These are phyloP conservation scores for Halcyon chelicuti DNA, from an alignment of 2,797 vertebrate genomes.

Conservation along the genomic window DNA sequence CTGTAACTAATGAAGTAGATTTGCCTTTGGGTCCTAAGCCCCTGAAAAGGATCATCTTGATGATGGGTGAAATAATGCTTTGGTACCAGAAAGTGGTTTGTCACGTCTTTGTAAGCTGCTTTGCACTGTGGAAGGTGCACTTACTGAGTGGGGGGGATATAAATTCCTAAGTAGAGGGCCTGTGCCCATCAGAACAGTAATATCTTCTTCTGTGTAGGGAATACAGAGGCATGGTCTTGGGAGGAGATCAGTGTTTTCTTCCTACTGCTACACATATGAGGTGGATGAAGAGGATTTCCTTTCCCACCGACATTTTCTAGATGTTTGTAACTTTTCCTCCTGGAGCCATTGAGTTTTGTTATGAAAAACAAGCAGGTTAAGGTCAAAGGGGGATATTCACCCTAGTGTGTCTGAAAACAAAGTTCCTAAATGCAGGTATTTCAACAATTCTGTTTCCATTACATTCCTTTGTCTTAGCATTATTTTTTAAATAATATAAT, in stretches of 20 bases:
- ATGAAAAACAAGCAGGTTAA: background rate
- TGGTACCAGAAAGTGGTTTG: background rate
- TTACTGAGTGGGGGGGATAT: background rate
- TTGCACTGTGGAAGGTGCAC: background rate
- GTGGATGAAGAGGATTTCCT: background rate
- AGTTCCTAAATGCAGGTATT: background rate
- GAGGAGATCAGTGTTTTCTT: background rate
- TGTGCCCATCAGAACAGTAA: background rate
- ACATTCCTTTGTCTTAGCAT: background rate
- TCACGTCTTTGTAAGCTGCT: background rate
- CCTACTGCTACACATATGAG: background rate
- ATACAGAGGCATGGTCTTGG: background rate
- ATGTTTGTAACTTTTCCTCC: background rate
- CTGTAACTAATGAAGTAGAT: background rate
- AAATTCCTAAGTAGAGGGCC: background rate
- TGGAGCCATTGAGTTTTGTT: background rate
- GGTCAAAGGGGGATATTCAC: background rate
- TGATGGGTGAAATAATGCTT: background rate
- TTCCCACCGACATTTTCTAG: background rate
- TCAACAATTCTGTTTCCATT: background rate
- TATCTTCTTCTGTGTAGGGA: background rate
- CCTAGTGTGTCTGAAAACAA: background rate
- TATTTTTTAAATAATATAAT: background rate
- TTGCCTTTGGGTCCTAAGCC: background rate
- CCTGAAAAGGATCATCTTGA: background rate